Conservation (phyloP, 2,113 vertebrate species). For the Sminthopsis crassicaudata region DNA sequence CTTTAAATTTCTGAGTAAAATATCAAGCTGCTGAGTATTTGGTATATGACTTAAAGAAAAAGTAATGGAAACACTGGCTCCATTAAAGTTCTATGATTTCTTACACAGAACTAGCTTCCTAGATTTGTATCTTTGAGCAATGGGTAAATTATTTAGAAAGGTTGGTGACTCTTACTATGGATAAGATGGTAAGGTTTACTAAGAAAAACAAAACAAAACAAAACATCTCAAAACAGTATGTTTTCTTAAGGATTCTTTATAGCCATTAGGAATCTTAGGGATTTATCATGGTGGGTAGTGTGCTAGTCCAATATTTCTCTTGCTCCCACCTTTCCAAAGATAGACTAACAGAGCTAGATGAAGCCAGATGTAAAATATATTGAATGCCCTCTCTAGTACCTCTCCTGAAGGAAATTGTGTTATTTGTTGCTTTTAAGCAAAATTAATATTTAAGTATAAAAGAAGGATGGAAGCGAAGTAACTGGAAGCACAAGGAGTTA, state of each 20-base stretch:
- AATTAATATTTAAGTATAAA: not conserved
- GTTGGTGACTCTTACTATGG: not conserved
- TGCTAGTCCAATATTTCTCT: not conserved
- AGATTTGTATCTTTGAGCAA: not conserved
- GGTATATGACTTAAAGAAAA: conserved; percentile 56
- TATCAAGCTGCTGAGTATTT: conserved; percentile 46
- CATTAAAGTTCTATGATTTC: conserved; percentile 34
- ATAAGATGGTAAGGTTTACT: not conserved
- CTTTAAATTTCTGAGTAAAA: conserved; percentile 53
- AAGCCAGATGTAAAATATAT: not conserved
- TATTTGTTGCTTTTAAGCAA: not conserved
- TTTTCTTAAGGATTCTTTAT: not conserved
- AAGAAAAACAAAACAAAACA: not conserved
- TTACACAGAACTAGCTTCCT: conserved; percentile 44
- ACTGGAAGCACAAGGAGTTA: not conserved
- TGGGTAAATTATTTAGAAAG: not conserved
- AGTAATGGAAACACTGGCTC: conserved; percentile 35
- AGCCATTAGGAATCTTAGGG: not conserved
- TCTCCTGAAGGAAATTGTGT: not conserved
- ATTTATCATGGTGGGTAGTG: not conserved
- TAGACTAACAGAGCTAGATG: not conserved
- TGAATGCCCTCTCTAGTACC: not conserved
- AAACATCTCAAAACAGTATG: not conserved
- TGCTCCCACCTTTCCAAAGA: not conserved
- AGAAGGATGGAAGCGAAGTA: not conserved